Evolutionary conservation across 2,797 vertebrate species (phyloP), one percentile per base, ranked within the genome.

Genomic region (Lepilemur ruficaudatus): DNA sequence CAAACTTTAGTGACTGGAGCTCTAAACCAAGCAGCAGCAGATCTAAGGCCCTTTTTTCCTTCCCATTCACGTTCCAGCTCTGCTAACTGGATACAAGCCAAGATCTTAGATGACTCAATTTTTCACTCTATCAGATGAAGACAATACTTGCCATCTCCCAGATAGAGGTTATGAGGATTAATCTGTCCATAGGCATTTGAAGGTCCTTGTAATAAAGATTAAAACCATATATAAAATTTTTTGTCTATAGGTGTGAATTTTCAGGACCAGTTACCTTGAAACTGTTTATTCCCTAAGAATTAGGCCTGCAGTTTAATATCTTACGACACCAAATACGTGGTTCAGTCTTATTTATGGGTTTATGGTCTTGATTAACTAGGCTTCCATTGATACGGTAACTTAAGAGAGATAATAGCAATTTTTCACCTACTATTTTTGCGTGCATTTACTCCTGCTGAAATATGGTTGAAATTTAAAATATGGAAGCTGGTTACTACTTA

Each of bases 51-150:
- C 8, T 43, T 81, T 67, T 90, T 73, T 41, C 20, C 76, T 88
- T 76, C 80, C 52, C 41, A 32, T 78, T 76, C 80, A 52, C 5
- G 0, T 70, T 86, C 52, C 46, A 91, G 35, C 65, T 91, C 63
- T 96, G 50, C 48, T 87, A 87, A 67, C 79, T 97, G 92, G 92
- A 96, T 50, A 73, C 9, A 91, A 96, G 93, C 95, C 97, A 97
- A 79, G 78, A 95, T 59, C 84, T 92, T 88, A 85, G 63, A 97
- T 93, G 87, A 92, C 84, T 95, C 84, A 84, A 76, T 88, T 92
- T 97, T 92, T 91, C 95, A 92, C 88, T 94, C 81, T 65, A n/a
- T 88, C 92, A 93, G 63, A 93, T 91, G 79, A 97, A 95, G 93
- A 96, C 94, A 92, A 97, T 75, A 83, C 73, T 93, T 94, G 50